Evolutionary conservation across 2,113 vertebrate genomes (phyloP), one percentile per base, ranked within the genome.

Genomic region (Lathamus discolor): DNA sequence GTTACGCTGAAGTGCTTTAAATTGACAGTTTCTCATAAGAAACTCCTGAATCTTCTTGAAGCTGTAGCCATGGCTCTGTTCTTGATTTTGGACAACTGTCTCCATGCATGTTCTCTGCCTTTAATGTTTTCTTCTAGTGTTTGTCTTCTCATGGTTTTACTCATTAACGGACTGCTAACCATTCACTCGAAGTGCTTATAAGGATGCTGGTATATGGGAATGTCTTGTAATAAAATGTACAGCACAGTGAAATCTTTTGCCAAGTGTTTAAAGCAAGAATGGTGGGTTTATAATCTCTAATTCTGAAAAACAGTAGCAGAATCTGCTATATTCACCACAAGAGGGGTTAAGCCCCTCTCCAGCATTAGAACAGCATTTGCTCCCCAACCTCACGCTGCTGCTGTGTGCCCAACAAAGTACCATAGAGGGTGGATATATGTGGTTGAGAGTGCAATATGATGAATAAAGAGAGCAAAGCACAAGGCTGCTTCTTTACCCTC

Each of bases 361-460:
- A 90, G 59, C 15, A 5, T 4, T 19, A 44, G 31, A 52, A n/a
- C 1, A 27, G 15, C 2, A 8, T 66, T 83, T 90, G 8, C 17
- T 49, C 28, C 41, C 54, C 46, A 64, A 2, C 13, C n/a, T 52
- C 28, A 16, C 1, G 0, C 37, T 27, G 49, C 43, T 52, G 43
- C 61, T 7, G 6, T 29, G 72, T 23, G 7, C 49, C n/a, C 35
- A 18, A 1, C n/a, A 18, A 75, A 33, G 44, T 2, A 4, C 46
- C 5, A 0, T 2, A 3, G 5, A 4, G 37, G 22, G 59, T 2
- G 35, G 59, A 13, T 35, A 48, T 14, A 2, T 3, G 1, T 28
- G 44, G 33, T 0, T 74, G 52, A n/a, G 80, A 43, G 44, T 15
- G 37, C 44, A 37, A 24, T 0, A 0, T 3, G 25, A 35, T 75